Evolutionary conservation across 2,888 invertebrate species (phyloP).

Genomic region (Anorthoa munda): DNA sequence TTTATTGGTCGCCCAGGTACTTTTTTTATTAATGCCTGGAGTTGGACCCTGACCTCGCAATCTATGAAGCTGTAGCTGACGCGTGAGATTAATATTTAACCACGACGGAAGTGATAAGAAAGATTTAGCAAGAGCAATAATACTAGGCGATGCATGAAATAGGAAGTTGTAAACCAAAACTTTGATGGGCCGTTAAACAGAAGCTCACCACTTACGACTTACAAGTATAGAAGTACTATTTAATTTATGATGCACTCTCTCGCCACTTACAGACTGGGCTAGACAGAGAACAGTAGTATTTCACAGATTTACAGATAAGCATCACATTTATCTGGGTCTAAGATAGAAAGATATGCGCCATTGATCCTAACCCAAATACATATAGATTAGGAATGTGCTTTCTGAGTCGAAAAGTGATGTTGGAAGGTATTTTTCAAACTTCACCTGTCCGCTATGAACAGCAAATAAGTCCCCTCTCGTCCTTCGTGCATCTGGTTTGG

Average conservation of each 20-base stretch:
- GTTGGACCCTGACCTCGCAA: neutral
- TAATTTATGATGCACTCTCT: conserved; percentile 30
- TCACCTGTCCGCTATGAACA: neutral
- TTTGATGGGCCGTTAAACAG: conserved; percentile 34
- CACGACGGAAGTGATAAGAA: conserved; percentile 8
- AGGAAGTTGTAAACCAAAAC: conserved; percentile 40
- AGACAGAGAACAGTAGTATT: conserved; percentile 14
- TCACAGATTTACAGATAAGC: conserved; percentile 6
- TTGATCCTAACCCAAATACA: neutral
- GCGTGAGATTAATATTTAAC: neutral
- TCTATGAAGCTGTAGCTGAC: neutral
- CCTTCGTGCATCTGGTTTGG: no score
- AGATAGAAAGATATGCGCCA: neutral
- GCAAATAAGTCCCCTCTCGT: no score
- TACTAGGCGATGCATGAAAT: conserved; percentile 8
- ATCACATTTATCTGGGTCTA: neutral
- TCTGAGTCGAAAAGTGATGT: neutral
- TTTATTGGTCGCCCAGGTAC: no score
- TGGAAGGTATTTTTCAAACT: neutral
- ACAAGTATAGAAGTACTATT: neutral
- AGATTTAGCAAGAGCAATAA: conserved; percentile 24
- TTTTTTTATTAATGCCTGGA: no score
- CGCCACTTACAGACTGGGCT: conserved; percentile 17
- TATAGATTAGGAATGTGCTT: neutral
- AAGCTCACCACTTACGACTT: conserved; percentile 14